These are phyloP conservation scores for Vesta saturnalis DNA, from an alignment of 2,888 invertebrate species.

Conservation along the genomic window DNA sequence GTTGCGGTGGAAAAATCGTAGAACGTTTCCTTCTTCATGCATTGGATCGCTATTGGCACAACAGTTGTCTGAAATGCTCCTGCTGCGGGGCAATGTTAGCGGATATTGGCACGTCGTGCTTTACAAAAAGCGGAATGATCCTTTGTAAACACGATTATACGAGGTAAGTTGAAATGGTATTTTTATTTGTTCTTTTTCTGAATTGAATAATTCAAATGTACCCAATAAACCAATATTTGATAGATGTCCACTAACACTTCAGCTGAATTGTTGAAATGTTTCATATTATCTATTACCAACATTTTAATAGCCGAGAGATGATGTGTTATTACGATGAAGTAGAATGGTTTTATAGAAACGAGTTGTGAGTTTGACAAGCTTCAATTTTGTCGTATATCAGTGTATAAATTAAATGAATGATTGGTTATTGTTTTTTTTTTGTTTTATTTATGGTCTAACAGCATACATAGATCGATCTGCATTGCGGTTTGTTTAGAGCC, in stretches of 20 bases:
- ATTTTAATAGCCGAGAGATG: no score
- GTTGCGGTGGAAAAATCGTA: conserved; percentile 91
- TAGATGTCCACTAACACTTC: no score
- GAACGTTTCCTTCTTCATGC: conserved; percentile 93
- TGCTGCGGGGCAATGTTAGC: conserved; percentile 90
- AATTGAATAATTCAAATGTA: no score
- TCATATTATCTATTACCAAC: no score
- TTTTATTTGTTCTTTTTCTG: neutral
- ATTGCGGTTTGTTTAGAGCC: conserved; percentile 62
- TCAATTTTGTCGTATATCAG: conserved; percentile 14
- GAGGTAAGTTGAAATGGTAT: conserved; percentile 73
- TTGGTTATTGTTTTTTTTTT: neutral
- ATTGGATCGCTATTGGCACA: conserved; percentile 96
- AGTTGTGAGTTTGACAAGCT: neutral
- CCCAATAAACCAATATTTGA: no score
- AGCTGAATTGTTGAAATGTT: no score
- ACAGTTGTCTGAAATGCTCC: conserved; percentile 93
- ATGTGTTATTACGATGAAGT: no score
- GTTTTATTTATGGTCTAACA: conserved; percentile 18
- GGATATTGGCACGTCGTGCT: conserved; percentile 92
- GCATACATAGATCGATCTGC: conserved; percentile 59
- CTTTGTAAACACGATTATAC: conserved; percentile 95
- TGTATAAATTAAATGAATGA: neutral
- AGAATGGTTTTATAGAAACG: neutral
- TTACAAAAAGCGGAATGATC: conserved; percentile 92